Percentiles rank a stretch among this genome's conserved stretches.
Conservation (phyloP, 1,140 invertebrate species). For the Solenopsis invicta region DNA sequence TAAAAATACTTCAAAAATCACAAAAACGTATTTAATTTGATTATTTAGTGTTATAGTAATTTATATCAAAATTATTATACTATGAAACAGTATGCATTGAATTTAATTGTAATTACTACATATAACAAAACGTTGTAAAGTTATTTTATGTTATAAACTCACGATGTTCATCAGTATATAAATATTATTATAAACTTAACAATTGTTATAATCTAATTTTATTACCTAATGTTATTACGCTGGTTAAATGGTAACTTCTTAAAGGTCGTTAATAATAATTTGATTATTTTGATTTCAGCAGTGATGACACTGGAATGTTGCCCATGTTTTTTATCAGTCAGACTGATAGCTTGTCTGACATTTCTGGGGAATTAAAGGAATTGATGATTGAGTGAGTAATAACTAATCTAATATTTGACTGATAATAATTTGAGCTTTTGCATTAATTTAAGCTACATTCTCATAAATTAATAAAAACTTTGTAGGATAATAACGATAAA, state of each 20-base stretch:
- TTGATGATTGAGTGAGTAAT: slow-evolving; percentile 65
- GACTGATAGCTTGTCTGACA: slow-evolving; percentile 39
- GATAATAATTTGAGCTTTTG: not conserved
- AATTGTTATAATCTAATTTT: not conserved
- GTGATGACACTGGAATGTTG: not conserved
- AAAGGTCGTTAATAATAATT: not conserved
- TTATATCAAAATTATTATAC: not conserved
- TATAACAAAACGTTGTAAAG: not conserved
- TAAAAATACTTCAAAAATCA: not conserved
- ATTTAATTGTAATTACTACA: not conserved
- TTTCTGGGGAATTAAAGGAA: slow-evolving; percentile 54
- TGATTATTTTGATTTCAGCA: slow-evolving; percentile 49
- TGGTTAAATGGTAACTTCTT: not conserved
- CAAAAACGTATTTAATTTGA: not conserved
- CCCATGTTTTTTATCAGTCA: slow-evolving; percentile 1
- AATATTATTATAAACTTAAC: not conserved
- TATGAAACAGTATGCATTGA: not conserved
- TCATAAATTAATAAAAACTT: not conserved
- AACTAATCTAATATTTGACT: not conserved
- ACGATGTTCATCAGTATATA: not conserved
- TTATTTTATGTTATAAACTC: not conserved
- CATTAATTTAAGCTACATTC: slow-evolving; percentile 5
- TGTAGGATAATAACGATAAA: slow-evolving; percentile 20
- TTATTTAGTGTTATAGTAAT: not conserved
- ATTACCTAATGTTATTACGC: not conserved